Evolutionary conservation across 2,888 invertebrate genomes (phyloP).

Genomic region (Drosophila paranaensis): DNA sequence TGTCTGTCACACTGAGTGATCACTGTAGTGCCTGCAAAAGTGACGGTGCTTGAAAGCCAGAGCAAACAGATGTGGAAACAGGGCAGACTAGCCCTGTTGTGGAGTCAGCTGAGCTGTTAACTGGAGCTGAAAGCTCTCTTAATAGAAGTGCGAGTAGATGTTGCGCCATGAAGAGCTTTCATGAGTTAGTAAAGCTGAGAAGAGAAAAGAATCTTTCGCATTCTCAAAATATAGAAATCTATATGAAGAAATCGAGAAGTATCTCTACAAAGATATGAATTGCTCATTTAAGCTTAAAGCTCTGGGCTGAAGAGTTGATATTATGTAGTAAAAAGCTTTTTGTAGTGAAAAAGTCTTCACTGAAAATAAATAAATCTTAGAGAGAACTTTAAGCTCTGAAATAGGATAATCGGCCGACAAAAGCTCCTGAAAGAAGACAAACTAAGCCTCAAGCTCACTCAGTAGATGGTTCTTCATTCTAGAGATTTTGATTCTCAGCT

Average conservation of each 20-base stretch:
- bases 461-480: no score
- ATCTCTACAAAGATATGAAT: not conserved
- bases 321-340: not conserved
- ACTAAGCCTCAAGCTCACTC: not conserved
- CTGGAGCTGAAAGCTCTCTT: constrained; percentile 13
- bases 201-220: not conserved
- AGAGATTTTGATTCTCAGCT: not conserved
- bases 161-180: not conserved
- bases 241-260: not conserved
- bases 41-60: not conserved
- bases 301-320: not conserved
- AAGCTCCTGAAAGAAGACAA: not conserved
- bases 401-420: no score
- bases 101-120: not conserved
- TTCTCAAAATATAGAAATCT: not conserved
- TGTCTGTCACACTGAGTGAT: constrained; percentile 24
- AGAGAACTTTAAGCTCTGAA: no score
- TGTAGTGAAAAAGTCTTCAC: not conserved
- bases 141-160: not conserved
- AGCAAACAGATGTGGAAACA: not conserved
- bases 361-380: no score
- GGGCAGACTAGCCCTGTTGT: not conserved
- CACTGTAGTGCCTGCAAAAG: constrained; percentile 9
- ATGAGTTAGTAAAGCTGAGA: no score
- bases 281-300: constrained; percentile 10